Evolutionary conservation across 2,888 invertebrate genomes (phyloP).

Genomic region (Apotomis betuletana): DNA sequence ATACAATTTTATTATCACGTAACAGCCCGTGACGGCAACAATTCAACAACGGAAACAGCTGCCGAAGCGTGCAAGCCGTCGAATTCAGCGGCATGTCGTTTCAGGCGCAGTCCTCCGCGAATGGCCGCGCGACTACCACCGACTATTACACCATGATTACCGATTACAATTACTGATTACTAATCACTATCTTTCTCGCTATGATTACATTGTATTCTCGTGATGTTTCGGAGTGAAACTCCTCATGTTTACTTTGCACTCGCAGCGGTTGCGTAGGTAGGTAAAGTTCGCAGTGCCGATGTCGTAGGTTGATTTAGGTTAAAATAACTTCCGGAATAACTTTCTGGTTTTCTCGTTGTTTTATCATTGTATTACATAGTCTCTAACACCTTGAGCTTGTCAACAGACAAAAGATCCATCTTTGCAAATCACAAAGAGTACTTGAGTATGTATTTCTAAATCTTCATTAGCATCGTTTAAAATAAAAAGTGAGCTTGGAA

Average conservation of each 20-base stretch:
- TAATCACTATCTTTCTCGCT: conserved; percentile 7
- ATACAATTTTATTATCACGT: not conserved
- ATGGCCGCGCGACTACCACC: conserved; percentile 54
- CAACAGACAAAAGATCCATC: not conserved
- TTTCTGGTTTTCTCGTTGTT: conserved; percentile 21
- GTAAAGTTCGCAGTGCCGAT: conserved; percentile 43
- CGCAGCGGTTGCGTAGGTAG: conserved; percentile 74
- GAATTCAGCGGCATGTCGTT: conserved; percentile 51
- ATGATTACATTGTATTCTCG: conserved; percentile 46
- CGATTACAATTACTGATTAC: conserved; percentile 9
- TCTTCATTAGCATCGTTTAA: too few relatives aligned
- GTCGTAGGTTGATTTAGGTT: conserved; percentile 22
- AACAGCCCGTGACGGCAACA: conserved; percentile 29
- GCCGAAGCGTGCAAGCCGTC: conserved; percentile 56
- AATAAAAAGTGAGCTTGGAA: too few relatives aligned
- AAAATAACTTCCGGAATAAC: conserved; percentile 20
- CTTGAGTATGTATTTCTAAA: too few relatives aligned
- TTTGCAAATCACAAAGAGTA: not conserved
- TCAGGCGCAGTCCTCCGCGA: conserved; percentile 66
- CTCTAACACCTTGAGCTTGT: not conserved
- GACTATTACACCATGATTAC: conserved; percentile 13
- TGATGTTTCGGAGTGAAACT: conserved; percentile 66
- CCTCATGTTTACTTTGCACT: conserved; percentile 75
- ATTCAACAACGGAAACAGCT: conserved; percentile 60
- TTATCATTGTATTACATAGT: conserved; percentile 2